Evolutionary conservation across 2,888 invertebrate genomes (phyloP), one percentile per base, ranked within the genome.

Genomic region (Ferrisia virgata): DNA sequence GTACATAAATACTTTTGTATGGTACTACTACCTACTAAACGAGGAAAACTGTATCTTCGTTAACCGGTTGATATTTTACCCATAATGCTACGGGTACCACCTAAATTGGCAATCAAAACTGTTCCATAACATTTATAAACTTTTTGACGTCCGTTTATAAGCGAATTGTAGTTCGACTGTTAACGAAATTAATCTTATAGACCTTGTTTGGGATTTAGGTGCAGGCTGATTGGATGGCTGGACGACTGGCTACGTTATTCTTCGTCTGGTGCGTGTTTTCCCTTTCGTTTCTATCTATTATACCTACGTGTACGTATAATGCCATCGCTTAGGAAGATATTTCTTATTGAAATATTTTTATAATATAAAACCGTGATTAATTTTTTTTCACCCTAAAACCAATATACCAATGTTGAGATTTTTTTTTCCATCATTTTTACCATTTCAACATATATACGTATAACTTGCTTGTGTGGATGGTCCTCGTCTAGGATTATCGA

Each of bases 41-140:
- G 47, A 25, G 28, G 33, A 47, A 43, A 53, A 36, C 28, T n/a
- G 33, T 81, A 47, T 81, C 47, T 81, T 58, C 81, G 81, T 81
- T 81, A 81, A 81, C 81, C 81, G 81, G 81, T 81, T 81, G 22
- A 53, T 81, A 28, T 33, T 0, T 47, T n/a, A n/a, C 11, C 15
- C 15, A 43, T 43, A 15, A 18, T 47, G 47, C n/a, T n/a, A n/a
- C n/a, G n/a, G n/a, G n/a, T n/a, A n/a, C n/a, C n/a, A n/a, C n/a
- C 18, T 81, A 81, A 81, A 81, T 81, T 81, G 81, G 81, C 81
- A 81, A 81, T 81, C 81, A 81, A 18, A 47, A 33, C 58, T 33
- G 81, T 81, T 81, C 58, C 31, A 33, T 81, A 81, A 80, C 33
- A 80, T 81, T 47, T 81, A 81, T 81, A 81, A 81, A 81, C 43